Evolutionary conservation across 2,888 invertebrate species (phyloP).

Genomic region (Chrysodeixis includens): DNA sequence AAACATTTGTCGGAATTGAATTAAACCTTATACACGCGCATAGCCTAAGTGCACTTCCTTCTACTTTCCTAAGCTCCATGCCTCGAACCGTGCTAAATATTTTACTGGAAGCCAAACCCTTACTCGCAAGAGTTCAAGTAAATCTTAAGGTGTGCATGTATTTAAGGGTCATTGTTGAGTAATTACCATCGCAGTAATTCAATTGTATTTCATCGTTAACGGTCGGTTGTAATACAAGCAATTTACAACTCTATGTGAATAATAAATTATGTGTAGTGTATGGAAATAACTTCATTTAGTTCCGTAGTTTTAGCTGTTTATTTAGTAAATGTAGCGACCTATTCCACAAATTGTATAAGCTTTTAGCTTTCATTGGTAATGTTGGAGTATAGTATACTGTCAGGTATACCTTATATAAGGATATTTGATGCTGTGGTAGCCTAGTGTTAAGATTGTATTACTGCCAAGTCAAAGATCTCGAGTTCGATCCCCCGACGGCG

Average conservation of each 20-base stretch:
- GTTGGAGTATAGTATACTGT: too few species aligned
- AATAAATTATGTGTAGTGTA: not conserved
- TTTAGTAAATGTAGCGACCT: not conserved
- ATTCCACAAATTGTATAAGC: too few species aligned
- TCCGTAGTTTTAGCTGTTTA: not conserved
- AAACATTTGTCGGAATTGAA: too few species aligned
- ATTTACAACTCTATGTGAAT: conserved; percentile 3
- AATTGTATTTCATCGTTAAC: conserved; percentile 1
- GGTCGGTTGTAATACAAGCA: not conserved
- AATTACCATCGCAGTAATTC: not conserved
- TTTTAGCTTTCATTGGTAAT: too few species aligned
- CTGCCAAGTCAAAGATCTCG: too few species aligned
- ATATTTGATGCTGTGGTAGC: too few species aligned
- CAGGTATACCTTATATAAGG: too few species aligned
- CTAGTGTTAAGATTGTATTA: too few species aligned
- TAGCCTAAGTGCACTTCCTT: too few species aligned
- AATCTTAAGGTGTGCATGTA: not conserved
- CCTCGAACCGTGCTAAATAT: not conserved
- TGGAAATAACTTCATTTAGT: not conserved
- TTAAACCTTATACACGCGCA: too few species aligned
- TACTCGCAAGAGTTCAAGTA: not conserved
- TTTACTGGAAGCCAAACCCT: not conserved
- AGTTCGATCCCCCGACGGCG: too few species aligned
- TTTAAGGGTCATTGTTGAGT: not conserved
- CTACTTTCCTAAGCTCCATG: too few species aligned